These are phyloP conservation scores for Micronycteris hirsuta DNA, from an alignment of 2,113 vertebrate species.

Conservation along the genomic window DNA sequence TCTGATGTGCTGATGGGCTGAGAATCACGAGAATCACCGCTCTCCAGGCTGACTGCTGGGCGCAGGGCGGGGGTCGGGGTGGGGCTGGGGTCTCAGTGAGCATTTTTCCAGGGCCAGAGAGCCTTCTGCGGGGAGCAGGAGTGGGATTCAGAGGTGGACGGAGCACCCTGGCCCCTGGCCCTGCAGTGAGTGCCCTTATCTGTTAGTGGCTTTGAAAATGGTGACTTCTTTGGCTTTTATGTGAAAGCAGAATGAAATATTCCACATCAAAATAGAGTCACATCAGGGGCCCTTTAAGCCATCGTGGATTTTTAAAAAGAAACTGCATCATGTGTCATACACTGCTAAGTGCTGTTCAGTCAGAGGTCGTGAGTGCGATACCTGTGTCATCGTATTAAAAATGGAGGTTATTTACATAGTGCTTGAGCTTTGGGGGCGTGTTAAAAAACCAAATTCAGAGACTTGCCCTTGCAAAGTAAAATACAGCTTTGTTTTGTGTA, in stretches of 20 bases:
- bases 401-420: not conserved
- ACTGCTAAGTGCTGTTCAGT: not conserved
- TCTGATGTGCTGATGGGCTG: not conserved
- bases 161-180: not conserved
- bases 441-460: not conserved
- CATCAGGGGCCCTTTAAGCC: not conserved
- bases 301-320: not conserved
- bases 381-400: not conserved
- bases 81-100: not conserved
- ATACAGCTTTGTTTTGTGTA: not conserved
- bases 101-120: not conserved
- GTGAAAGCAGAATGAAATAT: not conserved
- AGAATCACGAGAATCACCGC: not conserved
- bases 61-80: not conserved
- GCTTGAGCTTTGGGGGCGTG: not conserved
- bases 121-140: not conserved
- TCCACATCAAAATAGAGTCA: not conserved
- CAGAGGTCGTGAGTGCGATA: not conserved
- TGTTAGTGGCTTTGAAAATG: not conserved
- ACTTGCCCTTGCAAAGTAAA: not conserved
- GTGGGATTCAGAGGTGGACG: not conserved
- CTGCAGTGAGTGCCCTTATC: not conserved
- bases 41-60: no score
- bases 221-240: not conserved
- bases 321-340: fast-evolving